Conservation (phyloP, 2,113 vertebrate species). For the Melanostigma gelatinosum region DNA sequence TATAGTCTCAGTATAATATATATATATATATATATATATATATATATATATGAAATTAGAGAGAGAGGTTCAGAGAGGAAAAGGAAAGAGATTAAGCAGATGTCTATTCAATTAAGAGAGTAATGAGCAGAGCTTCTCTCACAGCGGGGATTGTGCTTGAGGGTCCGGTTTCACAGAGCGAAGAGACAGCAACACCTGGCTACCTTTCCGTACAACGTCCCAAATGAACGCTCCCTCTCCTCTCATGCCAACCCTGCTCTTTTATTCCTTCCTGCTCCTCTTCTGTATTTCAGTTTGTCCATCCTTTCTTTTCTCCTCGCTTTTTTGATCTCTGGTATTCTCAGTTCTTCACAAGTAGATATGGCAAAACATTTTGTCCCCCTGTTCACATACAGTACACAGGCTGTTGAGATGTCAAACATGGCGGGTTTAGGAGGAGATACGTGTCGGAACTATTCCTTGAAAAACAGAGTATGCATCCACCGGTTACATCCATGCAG, state of each 20-base stretch:
- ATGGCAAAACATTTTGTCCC: neutral
- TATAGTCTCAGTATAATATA: no score
- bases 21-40: no score
- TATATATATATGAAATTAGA: neutral
- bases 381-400: neutral
- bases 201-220: slow-evolving; percentile 20
- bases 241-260: neutral
- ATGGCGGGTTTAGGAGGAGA: neutral
- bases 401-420: neutral
- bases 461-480: neutral
- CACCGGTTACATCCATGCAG: no score
- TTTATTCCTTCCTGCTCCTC: neutral
- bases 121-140: slow-evolving; percentile 58
- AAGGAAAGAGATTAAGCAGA: slow-evolving; percentile 45
- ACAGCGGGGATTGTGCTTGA: slow-evolving; percentile 45
- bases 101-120: slow-evolving; percentile 66
- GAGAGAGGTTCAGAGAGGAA: neutral
- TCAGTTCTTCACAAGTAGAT: neutral
- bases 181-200: slow-evolving; percentile 56
- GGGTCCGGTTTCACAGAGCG: slow-evolving; percentile 52
- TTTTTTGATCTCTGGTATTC: neutral
- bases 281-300: neutral
- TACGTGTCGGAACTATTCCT: neutral
- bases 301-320: neutral
- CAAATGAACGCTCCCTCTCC: slow-evolving; percentile 20